Evolutionary conservation across 2,888 invertebrate species (phyloP), one percentile per base, ranked within the genome.

Genomic region (Caenorhabditis parvicauda): DNA sequence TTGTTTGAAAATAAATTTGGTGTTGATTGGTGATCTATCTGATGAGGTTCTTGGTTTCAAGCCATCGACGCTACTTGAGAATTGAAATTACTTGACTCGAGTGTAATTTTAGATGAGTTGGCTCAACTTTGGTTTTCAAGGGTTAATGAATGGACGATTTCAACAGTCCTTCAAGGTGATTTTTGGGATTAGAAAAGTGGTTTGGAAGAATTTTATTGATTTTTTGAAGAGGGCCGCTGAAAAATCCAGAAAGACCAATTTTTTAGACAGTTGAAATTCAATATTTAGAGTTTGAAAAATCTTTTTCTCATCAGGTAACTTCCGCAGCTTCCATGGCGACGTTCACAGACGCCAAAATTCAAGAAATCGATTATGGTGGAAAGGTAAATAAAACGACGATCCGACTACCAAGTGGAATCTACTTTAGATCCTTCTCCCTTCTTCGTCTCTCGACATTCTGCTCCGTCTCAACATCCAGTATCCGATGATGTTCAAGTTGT

Each of bases 401-500:
- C 17, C 17, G 24, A 32, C n/a, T 22, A 24, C 41, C 37, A 32
- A 17, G n/a, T 24, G 27, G 22, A 52, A 28, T 47, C 32, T 41
- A 12, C 2, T 58, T 59, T 24, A 76, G 76, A 76, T 78, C 39
- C 63, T 78, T 17, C 61, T 78, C 14, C 78, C 78, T 6, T 70
- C 65, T 21, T 76, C 76, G 9, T 74, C 72, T 4, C 65, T 78
- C 12, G 78, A 78, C 49, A 46, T 60, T 41, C 57, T 78, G 48
- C 61, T 76, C 9, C 86, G 93, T 59, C 85, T 93, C 22, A 95
- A 95, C 83, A 92, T 96, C 64, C 92, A 90, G 80, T 98, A 96
- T 81, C 98, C 98, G 0, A 98, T 98, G 96, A 86, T 98, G 57
- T 98, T 98, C 82, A 95, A 94, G 32, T 95, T 95, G 82, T 88